A percentile compares a stretch with the other conserved stretches of the same genome.
These are phyloP conservation scores for Norana najaformis DNA, from an alignment of 2,888 invertebrate species.

Conservation along the genomic window DNA sequence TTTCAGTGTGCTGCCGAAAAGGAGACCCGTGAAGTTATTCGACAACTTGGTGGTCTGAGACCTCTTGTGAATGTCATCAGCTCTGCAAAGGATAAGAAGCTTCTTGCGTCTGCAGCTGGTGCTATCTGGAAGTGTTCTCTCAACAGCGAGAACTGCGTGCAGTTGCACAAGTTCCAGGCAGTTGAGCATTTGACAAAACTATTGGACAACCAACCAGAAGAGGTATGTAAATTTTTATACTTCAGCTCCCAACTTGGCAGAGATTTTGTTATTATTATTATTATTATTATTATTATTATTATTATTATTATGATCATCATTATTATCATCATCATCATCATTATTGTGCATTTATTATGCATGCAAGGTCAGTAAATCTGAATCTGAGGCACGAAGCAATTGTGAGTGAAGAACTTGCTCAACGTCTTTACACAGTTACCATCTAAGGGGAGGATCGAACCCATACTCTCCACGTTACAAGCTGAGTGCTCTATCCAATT, in stretches of 20 bases:
- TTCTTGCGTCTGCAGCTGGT: constrained; percentile 76
- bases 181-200: constrained; percentile 73
- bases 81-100: constrained; percentile 72
- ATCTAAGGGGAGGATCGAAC: too few species aligned
- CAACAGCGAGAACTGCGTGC: constrained; percentile 77
- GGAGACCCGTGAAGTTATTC: constrained; percentile 78
- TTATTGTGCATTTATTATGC: too few species aligned
- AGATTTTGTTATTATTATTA: neutral
- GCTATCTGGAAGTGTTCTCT: constrained; percentile 92
- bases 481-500: too few species aligned
- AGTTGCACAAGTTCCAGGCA: constrained; percentile 74
- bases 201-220: constrained; percentile 73
- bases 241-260: neutral
- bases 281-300: too few species aligned
- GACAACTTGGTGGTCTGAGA: constrained; percentile 83
- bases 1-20: constrained; percentile 62
- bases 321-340: too few species aligned
- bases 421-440: too few species aligned
- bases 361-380: too few species aligned
- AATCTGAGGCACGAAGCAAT: too few species aligned
- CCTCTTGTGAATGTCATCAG: constrained; percentile 77
- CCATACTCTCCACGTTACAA: too few species aligned
- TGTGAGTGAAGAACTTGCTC: too few species aligned
- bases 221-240: constrained; percentile 49
- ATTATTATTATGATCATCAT: too few species aligned